Evolutionary conservation across 2,797 vertebrate genomes (phyloP), one percentile per base, ranked within the genome.

Genomic region (Acanthurus lineatus): DNA sequence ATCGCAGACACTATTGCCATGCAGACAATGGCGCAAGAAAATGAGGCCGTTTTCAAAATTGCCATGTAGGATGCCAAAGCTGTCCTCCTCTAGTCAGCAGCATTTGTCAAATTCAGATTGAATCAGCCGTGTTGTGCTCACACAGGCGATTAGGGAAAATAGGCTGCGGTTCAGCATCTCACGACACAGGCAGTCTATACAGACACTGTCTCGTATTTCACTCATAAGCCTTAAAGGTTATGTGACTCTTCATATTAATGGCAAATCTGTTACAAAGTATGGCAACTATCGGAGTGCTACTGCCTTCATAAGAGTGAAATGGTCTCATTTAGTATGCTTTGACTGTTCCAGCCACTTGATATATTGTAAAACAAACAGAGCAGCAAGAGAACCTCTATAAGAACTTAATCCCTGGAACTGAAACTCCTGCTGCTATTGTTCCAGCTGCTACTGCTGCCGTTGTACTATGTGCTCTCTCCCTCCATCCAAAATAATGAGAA

Each of bases 51-150:
- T 90, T 89, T 89, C 73, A 88, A 86, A 94, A 92, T 92, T 91
- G 90, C 83, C 53, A 74, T 88, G 88, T 86, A 83, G 88, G 87
- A 83, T 80, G 88, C 81, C 79, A 67, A 81, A 78, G 80, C 77
- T 77, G 77, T 85, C 84, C 76, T 75, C 58, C 67, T 87, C 84
- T 68, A 81, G 86, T 90, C 92, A 89, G 92, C 82, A 81, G 70
- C 88, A 90, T 91, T 92, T 88, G 86, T 92, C 88, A 90, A 77
- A 88, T 85, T 91, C 86, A 86, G 84, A 91, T 91, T 86, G 88
- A 88, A 90, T 92, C 93, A 88, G 86, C 16, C 16, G 70, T 69
- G 86, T 82, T 87, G 79, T 73, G 79, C 89, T 83, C 89, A 86
- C 82, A 76, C 74, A 59, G 87, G 58, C 73, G 79, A 92, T 89